A percentile compares a stretch with the other conserved stretches of the same genome.
These are phyloP conservation scores for Pao palembangensis DNA, from an alignment of 2,113 vertebrate genomes.

Conservation along the genomic window DNA sequence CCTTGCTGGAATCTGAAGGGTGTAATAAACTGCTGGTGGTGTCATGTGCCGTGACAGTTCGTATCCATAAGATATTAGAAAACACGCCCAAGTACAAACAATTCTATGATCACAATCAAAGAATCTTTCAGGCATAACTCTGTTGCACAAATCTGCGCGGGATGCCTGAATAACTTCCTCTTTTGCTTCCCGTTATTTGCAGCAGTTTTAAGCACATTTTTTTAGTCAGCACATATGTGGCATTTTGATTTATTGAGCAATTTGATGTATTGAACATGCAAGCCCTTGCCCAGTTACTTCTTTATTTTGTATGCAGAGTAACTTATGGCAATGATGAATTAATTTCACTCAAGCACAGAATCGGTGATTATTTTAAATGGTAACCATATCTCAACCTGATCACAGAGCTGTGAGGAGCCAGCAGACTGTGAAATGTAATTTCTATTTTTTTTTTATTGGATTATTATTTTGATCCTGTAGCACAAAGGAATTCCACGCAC, in stretches of 20 bases:
- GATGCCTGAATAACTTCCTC: background rate
- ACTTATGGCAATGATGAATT: slow-evolving; percentile 89
- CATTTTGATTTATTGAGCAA: slow-evolving; percentile 97
- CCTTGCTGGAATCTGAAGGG: slow-evolving; percentile 13
- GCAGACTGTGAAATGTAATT: slow-evolving; percentile 70
- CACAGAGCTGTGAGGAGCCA: slow-evolving; percentile 64
- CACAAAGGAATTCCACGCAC: slow-evolving; percentile 50
- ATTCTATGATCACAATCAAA: slow-evolving; percentile 28
- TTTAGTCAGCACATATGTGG: slow-evolving; percentile 74
- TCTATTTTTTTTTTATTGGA: slow-evolving; percentile 52
- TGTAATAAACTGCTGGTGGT: slow-evolving; percentile 43
- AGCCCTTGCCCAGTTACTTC: slow-evolving; percentile 66
- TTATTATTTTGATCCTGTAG: slow-evolving; percentile 47
- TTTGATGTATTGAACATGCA: slow-evolving; percentile 82
- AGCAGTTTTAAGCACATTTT: slow-evolving; percentile 50
- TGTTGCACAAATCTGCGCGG: background rate
- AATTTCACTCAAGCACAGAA: slow-evolving; percentile 87
- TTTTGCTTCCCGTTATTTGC: slow-evolving; percentile 15
- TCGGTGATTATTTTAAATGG: slow-evolving; percentile 83
- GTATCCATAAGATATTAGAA: slow-evolving; percentile 15
- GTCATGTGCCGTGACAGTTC: slow-evolving; percentile 15
- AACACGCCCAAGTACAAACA: slow-evolving; percentile 34
- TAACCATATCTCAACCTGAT: slow-evolving; percentile 75
- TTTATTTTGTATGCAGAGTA: slow-evolving; percentile 82
- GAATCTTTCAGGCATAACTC: slow-evolving; percentile 1